These are phyloP conservation scores for Todiramphus chloris DNA, from an alignment of 2,113 vertebrate species.

Conservation along the genomic window DNA sequence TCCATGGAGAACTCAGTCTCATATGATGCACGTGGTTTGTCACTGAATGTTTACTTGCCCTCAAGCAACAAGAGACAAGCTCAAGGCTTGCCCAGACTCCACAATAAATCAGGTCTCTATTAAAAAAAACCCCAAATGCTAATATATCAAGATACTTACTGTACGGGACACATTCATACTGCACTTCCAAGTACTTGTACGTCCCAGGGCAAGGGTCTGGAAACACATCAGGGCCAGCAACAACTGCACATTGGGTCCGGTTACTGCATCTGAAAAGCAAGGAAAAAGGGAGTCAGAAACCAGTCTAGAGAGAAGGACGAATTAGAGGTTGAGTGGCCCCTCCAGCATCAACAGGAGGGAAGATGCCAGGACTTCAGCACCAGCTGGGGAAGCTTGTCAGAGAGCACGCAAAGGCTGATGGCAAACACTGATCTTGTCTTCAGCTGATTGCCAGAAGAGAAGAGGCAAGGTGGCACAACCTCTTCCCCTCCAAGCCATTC, in stretches of 20 bases:
- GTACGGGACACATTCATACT: slow-evolving; percentile 97
- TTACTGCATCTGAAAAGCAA: slow-evolving; percentile 91
- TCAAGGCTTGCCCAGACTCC: neutral
- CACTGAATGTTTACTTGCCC: neutral
- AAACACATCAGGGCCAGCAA: slow-evolving; percentile 94
- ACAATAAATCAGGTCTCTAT: neutral
- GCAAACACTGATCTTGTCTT: neutral
- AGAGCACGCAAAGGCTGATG: rapidly evolving
- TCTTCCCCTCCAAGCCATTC: neutral
- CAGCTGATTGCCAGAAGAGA: neutral
- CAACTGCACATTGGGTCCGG: slow-evolving; percentile 93
- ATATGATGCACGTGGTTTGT: neutral
- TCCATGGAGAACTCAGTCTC: neutral
- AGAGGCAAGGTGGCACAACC: neutral
- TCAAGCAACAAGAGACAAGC: neutral
- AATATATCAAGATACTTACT: slow-evolving; percentile 83
- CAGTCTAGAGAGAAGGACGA: neutral
- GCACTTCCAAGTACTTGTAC: slow-evolving; percentile 96
- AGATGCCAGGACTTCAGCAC: neutral
- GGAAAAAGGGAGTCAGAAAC: neutral
- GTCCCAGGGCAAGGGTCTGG: slow-evolving; percentile 95
- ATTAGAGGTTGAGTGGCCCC: neutral
- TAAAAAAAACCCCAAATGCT: neutral
- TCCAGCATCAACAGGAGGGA: neutral
- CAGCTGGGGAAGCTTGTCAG: neutral